Base-by-base conservation (phyloP, 2,797 vertebrate genomes). In the Moxostoma hubbsi region DNA sequence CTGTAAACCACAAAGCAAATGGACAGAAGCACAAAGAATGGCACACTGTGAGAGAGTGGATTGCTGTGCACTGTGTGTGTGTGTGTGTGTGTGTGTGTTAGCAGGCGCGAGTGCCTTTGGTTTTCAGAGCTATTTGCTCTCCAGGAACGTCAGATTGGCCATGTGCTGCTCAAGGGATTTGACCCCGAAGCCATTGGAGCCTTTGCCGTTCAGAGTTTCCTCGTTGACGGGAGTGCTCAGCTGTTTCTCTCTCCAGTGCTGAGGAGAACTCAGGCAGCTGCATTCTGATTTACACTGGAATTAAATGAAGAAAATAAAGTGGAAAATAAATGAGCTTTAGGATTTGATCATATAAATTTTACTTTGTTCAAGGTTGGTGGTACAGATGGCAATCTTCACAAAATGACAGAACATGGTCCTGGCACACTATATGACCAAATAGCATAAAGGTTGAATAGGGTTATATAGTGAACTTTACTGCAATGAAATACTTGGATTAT, bases 91-190 rank as follows among this genome's bases (percentile, higher is more conserved):
- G n/a, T 73, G 75, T 18, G 46, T 7, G 11, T 61, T 3, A 73
- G 53, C 46, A 53, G 74, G 74, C 53, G 70, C 50, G 54, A 65
- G 55, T 59, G 51, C 46, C 16, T 77, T 73, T 65, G 13, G 54
- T 73, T 65, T 64, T 54, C 78, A 53, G 78, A 83, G 80, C 89
- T 93, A 94, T 90, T 96, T 96, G 91, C 93, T 96, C 87, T 97
- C 96, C 86, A 94, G 92, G 90, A 98, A 94, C 0, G 94, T 96
- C 84, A 96, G 93, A 68, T 89, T 92, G 80, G 93, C 89, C 89
- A 96, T 91, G 86, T 95, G 95, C 77, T 95, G 94, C 90, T 97
- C 95, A 89, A 95, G 88, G 84, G 94, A 93, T 83, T 93, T 95
- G 72, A 95, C 89, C 47, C 93, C 93, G 16, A 94, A 95, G 61